Percentiles rank a stretch among this genome's conserved stretches.
phyloP scores from a whole-genome alignment of 1,140 invertebrate species.

The Trinorchestia longiramus region DNA sequence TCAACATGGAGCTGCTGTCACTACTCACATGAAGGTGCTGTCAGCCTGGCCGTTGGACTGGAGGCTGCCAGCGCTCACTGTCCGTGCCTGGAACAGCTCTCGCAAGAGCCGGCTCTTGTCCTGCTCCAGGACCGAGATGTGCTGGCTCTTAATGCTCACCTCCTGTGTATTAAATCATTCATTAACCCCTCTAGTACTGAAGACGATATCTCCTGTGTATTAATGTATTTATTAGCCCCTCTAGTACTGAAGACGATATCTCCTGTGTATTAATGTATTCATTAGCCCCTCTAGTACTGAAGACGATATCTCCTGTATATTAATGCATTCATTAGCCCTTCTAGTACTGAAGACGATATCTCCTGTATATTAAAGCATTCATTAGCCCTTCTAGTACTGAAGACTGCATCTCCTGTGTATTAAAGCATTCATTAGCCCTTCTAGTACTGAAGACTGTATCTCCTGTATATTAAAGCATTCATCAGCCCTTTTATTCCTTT shows the following conservation, averaged over 20 bases:
- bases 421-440: no score
- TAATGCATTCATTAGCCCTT: no score
- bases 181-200: not conserved
- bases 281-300: not conserved
- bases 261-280: no score
- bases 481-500: no score
- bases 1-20: not conserved
- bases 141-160: slow-evolving; percentile 85
- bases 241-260: no score
- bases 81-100: slow-evolving; percentile 78
- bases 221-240: no score
- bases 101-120: slow-evolving; percentile 89
- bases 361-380: no score
- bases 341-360: no score
- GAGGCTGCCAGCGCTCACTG: slow-evolving; percentile 69
- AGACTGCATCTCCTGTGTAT: slow-evolving; percentile 79
- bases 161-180: slow-evolving; percentile 74
- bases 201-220: no score
- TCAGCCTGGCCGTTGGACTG: slow-evolving; percentile 54
- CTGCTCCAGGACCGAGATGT: slow-evolving; percentile 84
- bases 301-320: no score
- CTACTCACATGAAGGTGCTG: slow-evolving; percentile 56
- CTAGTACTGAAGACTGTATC: no score
- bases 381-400: slow-evolving; percentile 69
- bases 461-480: no score